These are phyloP conservation scores for Sceliomorpha sp. DNA, from an alignment of 2,888 invertebrate genomes.

Conservation along the genomic window DNA sequence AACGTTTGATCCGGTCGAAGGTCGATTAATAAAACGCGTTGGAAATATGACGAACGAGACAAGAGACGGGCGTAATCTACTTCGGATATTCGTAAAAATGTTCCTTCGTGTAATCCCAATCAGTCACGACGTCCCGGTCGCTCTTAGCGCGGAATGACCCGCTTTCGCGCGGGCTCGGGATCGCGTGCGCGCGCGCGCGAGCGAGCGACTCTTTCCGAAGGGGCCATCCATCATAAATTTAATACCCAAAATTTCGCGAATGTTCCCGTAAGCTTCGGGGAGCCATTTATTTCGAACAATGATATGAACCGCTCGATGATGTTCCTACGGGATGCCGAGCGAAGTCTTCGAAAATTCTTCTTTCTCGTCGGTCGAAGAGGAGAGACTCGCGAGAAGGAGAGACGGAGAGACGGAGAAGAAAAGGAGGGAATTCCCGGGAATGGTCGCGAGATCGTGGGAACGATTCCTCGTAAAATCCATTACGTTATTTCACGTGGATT, in stretches of 20 bases:
- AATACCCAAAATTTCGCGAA: slow-evolving; percentile 71
- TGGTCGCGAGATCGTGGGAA: background rate
- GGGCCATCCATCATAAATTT: slow-evolving; percentile 74
- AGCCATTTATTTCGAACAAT: slow-evolving; percentile 49
- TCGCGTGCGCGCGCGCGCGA: no score
- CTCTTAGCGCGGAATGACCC: slow-evolving; percentile 8
- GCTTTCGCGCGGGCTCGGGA: no score
- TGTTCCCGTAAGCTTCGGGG: slow-evolving; percentile 59
- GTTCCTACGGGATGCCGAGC: slow-evolving; percentile 17
- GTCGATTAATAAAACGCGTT: slow-evolving; percentile 5
- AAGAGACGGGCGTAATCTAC: slow-evolving; percentile 13
- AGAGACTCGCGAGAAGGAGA: slow-evolving; percentile 1
- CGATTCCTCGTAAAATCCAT: slow-evolving; percentile 22
- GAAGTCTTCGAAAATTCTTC: slow-evolving; percentile 22
- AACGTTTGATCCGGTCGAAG: no score
- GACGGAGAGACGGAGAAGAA: background rate
- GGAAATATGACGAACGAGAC: background rate
- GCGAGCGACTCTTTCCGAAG: slow-evolving; percentile 47
- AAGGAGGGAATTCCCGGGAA: no score
- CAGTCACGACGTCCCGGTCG: slow-evolving; percentile 23
- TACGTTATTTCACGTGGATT: slow-evolving; percentile 23
- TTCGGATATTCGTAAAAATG: slow-evolving; percentile 20
- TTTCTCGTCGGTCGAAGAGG: slow-evolving; percentile 8
- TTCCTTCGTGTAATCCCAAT: slow-evolving; percentile 15
- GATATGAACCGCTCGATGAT: slow-evolving; percentile 36